Percentiles rank a stretch among this genome's conserved stretches.
phyloP scores from a whole-genome alignment of 1,140 invertebrate species.

The Drosophila sturtevanti region DNA sequence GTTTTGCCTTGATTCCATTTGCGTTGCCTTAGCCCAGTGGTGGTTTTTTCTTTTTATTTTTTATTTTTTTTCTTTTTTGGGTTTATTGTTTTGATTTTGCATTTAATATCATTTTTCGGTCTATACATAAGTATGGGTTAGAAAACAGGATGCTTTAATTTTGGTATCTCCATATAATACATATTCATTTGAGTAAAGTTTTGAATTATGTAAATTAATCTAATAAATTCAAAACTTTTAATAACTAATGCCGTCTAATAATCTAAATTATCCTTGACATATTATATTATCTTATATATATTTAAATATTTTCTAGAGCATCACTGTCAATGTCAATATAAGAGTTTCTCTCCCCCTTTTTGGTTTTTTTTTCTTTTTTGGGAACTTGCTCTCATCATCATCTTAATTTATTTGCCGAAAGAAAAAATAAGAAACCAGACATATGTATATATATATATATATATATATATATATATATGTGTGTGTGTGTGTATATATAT shows the following conservation, averaged over 20 bases:
- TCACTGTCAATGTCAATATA: conserved; percentile 3
- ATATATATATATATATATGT: conserved; percentile 1
- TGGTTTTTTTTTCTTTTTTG: conserved; percentile 2
- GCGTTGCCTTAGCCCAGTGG: conserved; percentile 10
- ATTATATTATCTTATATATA: too few relatives aligned
- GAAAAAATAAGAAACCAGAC: conserved; percentile 56
- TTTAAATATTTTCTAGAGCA: not conserved
- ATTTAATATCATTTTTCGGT: conserved; percentile 68
- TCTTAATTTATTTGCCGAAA: conserved; percentile 45
- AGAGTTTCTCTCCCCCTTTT: not conserved
- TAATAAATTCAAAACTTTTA: not conserved
- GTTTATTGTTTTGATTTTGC: conserved; percentile 69
- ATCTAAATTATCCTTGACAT: too few relatives aligned
- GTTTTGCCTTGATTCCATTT: conserved; percentile 43
- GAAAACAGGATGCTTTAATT: conserved; percentile 5
- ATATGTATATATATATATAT: conserved; percentile 23
- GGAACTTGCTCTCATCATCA: conserved; percentile 16
- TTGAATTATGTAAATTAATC: not conserved
- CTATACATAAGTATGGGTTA: conserved; percentile 19
- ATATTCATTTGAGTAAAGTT: too few relatives aligned
- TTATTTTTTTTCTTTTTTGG: conserved; percentile 30
- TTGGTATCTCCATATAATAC: not conserved
- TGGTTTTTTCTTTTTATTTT: conserved; percentile 33
- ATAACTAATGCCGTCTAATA: too few relatives aligned
- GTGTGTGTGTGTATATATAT: not conserved